Evolutionary conservation across 2,797 vertebrate species (phyloP), one percentile per base, ranked within the genome.

Genomic region (Melanotaenia maccullochi): DNA sequence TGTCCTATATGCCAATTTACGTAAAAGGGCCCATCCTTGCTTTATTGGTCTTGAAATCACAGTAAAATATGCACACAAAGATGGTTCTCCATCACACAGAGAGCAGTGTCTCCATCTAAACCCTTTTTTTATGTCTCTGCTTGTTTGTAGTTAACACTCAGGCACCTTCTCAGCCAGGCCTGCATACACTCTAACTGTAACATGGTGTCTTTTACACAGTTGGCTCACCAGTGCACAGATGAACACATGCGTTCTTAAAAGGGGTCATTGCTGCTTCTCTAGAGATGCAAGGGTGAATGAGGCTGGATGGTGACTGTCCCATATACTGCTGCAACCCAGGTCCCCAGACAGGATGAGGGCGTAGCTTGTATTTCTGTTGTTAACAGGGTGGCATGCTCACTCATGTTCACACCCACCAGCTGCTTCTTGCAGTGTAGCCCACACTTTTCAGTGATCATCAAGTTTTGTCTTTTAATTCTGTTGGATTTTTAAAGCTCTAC

Each of bases 231-330:
- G 58, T 49, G 57, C 60, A 11, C 30, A 54, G 35, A 60, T 59
- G 61, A 75, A 35, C 32, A 30, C 65, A 38, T 33, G 9, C 9
- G 0, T 47, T 76, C 65, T 57, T 84, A 87, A 92, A 91, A 73
- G 73, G 83, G 87, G 87, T 85, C 88, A 84, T 38, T 74, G 60
- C 61, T 81, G 66, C 24, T 67, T 83, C 89, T 88, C 82, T 75
- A 66, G 85, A 82, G 90, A 69, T 71, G n/a, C 67, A 36, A 78
- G 68, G 85, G 79, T 76, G 83, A 85, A 69, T 60, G 73, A 88
- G 81, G 87, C 84, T 82, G 68, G 60, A 79, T 85, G 67, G 76
- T 80, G 75, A 81, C 84, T 88, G 91, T 84, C 85, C 87, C 89
- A 91, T 72, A 90, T 92, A 83, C 77, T 69, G 61, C 76, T 33